Evolutionary conservation across 2,797 vertebrate species (phyloP), one percentile per base, ranked within the genome.

Genomic region (Gobionotothen gibberifrons): DNA sequence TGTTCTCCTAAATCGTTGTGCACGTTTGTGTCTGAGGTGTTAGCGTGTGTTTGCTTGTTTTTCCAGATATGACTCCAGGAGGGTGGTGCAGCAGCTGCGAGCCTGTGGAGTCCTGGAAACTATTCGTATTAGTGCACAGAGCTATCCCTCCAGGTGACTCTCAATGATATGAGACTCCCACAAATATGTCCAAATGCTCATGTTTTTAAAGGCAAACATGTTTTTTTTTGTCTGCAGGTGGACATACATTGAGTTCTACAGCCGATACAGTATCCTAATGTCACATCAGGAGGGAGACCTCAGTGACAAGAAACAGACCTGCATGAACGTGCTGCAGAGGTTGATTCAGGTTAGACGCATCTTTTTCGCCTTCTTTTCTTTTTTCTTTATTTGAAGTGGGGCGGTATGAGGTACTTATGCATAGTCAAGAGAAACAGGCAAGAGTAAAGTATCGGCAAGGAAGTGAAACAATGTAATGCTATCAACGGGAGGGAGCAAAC

Each of bases 241-340:
- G 98, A 99, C 97, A 0, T 99, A 99, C 76, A 95, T 96, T 10
- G 98, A 99, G 92, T 99, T 99, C 92, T 99, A 96, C 89, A 97
- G 97, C 76, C 96, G 98, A 39, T 99, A 98, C 65, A 96, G 97
- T 77, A 94, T 99, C 79, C 94, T 99, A 22, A 98, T 99, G 97
- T 95, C 92, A 14, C 96, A 96, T 56, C 90, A 93, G 53, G 98
- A 99, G 40, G 90, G 94, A 1, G 90, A 89, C 3, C 57, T 94
- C 32, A 85, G 48, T 1, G 96, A 99, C 76, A 99, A 98, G 88
- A 98, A 96, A 67, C 94, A 97, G 73, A 97, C 97, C 43, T 99
- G 98, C 94, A 96, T 94, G 88, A 93, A 80, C 0, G 96, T 97
- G 66, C 72, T 99, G 65, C 95, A 98, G 89, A 92, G 96, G 70